A percentile compares a stretch with the other conserved stretches of the same genome.
Evolutionary conservation across 2,797 vertebrate species (phyloP).

Genomic region (Cyprinodon diabolis): DNA sequence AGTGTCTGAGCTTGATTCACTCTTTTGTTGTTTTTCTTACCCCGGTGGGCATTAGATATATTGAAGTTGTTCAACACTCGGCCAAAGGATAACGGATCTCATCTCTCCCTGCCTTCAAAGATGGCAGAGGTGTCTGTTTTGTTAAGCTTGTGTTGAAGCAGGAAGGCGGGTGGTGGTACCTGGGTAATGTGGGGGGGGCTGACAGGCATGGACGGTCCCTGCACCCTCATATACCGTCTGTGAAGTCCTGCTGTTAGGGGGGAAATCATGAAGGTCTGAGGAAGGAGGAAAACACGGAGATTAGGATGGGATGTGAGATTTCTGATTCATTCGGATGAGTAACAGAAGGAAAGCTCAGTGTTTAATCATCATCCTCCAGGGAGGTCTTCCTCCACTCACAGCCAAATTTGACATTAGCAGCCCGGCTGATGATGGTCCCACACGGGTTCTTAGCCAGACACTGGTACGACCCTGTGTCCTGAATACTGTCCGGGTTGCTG

Average conservation of each 20-base stretch:
- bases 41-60: too few species aligned
- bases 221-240: constrained; percentile 88
- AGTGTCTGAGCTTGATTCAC: too few species aligned
- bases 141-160: background rate
- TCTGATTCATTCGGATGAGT: background rate
- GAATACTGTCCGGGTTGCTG: constrained; percentile 82
- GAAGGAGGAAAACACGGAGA: constrained; percentile 4
- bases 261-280: constrained; percentile 93
- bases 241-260: constrained; percentile 87
- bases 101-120: background rate
- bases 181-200: constrained; percentile 94
- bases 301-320: background rate
- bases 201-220: constrained; percentile 90
- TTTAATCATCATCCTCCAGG: background rate
- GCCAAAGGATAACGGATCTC: background rate
- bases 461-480: constrained; percentile 92
- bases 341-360: background rate
- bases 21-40: too few species aligned
- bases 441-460: constrained; percentile 92
- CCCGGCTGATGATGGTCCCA: constrained; percentile 91
- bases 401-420: constrained; percentile 92
- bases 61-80: too few species aligned
- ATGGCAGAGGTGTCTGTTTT: background rate
- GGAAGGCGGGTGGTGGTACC: constrained; percentile 69
- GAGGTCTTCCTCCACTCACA: constrained; percentile 83